Percentiles rank a stretch among this genome's conserved stretches.
Conservation (phyloP, 2,888 invertebrate genomes). For the Hanleya hanleyi region DNA sequence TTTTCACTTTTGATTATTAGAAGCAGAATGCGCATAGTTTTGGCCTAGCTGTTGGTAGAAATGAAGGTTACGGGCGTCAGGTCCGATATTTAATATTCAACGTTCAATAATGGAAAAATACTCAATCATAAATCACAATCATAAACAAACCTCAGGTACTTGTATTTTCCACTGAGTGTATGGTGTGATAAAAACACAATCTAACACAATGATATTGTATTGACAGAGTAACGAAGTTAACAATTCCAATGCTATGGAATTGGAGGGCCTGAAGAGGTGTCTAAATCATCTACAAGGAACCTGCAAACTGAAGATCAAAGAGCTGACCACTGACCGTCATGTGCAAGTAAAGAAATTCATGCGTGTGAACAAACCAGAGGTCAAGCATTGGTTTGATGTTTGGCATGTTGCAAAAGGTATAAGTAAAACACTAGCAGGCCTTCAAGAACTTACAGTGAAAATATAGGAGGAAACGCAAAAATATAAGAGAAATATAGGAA, state of each 20-base stretch:
- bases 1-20: neutral
- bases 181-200: neutral
- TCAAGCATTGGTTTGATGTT: too few species aligned
- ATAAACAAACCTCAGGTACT: too few species aligned
- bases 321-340: constrained; percentile 32
- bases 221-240: constrained; percentile 32
- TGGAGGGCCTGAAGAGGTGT: constrained; percentile 28
- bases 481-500: too few species aligned
- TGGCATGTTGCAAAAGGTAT: constrained; percentile 20
- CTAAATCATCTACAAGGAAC: constrained; percentile 1
- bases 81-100: too few species aligned
- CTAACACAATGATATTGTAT: neutral
- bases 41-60: too few species aligned
- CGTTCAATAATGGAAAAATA: too few species aligned
- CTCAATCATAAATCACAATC: too few species aligned
- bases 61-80: too few species aligned
- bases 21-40: neutral
- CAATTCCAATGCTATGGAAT: constrained; percentile 27
- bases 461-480: too few species aligned
- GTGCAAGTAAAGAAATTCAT: constrained; percentile 25
- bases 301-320: constrained; percentile 4
- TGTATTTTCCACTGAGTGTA: too few species aligned
- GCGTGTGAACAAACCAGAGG: constrained; percentile 17
- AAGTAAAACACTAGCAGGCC: neutral
- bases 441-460: too few species aligned